These are phyloP conservation scores for Neotoma lepida DNA, from an alignment of 2,113 vertebrate genomes.

Conservation along the genomic window DNA sequence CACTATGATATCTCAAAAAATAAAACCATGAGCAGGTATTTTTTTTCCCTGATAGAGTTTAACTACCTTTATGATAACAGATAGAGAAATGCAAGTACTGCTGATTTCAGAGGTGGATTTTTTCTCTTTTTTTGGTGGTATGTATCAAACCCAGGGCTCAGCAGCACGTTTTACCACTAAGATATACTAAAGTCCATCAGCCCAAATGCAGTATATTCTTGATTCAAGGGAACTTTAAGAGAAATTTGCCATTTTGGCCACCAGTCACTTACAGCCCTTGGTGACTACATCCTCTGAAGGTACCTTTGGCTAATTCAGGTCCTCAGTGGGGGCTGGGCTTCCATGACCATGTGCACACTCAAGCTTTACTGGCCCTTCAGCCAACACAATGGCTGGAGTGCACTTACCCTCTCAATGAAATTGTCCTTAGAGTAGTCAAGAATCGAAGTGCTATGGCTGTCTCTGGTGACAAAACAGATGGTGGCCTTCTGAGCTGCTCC, in stretches of 20 bases:
- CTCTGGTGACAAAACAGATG: conserved; percentile 84
- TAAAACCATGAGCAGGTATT: not conserved
- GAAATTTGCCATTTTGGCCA: not conserved
- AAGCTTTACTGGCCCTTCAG: not conserved
- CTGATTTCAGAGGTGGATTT: not conserved
- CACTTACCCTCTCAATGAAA: conserved; percentile 88
- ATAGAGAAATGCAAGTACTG: not conserved
- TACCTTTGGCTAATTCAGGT: not conserved
- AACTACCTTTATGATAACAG: not conserved
- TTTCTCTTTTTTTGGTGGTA: not conserved
- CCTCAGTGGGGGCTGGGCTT: rapidly evolving
- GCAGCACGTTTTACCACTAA: not conserved
- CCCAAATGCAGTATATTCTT: not conserved
- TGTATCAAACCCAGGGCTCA: too few species aligned
- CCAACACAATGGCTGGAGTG: rapidly evolving
- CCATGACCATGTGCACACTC: rapidly evolving
- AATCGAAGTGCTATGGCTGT: conserved; percentile 64
- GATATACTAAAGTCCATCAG: not conserved
- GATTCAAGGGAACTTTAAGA: not conserved
- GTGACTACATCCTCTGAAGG: not conserved
- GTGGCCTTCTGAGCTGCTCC: conserved; percentile 84
- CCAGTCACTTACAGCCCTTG: not conserved
- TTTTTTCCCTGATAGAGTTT: not conserved
- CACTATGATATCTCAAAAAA: not conserved
- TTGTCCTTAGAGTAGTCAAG: conserved; percentile 82